Conservation (phyloP, 2,113 vertebrate genomes). For the Gallinago jamesoni region DNA sequence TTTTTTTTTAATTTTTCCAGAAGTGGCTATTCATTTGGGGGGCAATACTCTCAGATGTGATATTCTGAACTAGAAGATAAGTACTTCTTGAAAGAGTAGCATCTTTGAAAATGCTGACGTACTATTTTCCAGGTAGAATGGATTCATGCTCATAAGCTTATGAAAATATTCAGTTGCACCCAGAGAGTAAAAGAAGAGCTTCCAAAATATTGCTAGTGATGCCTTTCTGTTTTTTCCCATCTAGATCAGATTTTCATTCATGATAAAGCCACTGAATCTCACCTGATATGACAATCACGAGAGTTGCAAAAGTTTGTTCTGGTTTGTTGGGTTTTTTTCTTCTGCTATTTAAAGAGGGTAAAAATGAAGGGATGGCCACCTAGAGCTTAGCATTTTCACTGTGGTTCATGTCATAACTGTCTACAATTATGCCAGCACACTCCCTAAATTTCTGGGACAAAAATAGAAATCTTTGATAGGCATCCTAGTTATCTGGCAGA, state of each 20-base stretch:
- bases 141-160: background rate
- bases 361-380: background rate
- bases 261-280: background rate
- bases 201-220: background rate
- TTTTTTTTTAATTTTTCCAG: background rate
- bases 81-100: conserved; percentile 12
- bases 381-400: background rate
- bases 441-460: background rate
- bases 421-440: background rate
- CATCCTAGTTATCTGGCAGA: background rate
- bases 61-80: conserved; percentile 19
- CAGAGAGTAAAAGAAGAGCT: background rate
- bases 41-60: background rate
- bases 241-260: background rate
- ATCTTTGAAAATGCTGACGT: conserved; percentile 20
- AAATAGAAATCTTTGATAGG: background rate
- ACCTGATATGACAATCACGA: fast-evolving
- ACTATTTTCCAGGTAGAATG: conserved; percentile 29
- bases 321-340: background rate
- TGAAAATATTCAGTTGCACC: background rate
- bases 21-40: conserved; percentile 19
- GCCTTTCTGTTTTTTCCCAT: background rate
- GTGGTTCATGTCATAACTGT: background rate
- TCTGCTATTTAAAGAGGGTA: background rate
- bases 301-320: background rate